Evolutionary conservation across 2,797 vertebrate genomes (phyloP).

Genomic region (Avahi laniger): DNA sequence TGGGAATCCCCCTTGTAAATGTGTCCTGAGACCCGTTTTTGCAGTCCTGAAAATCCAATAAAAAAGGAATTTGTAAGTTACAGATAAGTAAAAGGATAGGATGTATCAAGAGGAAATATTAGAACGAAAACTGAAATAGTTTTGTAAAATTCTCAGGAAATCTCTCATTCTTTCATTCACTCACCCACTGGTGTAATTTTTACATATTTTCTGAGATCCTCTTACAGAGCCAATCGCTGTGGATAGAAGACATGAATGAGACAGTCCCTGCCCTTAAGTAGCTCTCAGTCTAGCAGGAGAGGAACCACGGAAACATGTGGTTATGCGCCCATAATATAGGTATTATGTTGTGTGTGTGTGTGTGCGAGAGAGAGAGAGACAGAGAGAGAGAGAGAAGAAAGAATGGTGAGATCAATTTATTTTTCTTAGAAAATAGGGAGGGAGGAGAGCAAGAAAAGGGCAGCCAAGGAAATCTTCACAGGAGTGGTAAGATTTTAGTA

Average conservation of each 20-base stretch:
- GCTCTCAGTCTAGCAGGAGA: not conserved
- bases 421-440: not conserved
- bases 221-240: not conserved
- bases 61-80: conserved; percentile 22
- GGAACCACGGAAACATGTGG: not conserved
- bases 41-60: not conserved
- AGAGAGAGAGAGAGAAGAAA: not conserved
- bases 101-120: not conserved
- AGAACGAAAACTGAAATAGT: not conserved
- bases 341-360: not conserved
- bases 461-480: not conserved
- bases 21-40: conserved; percentile 9
- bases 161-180: not conserved
- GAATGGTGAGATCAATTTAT: not conserved
- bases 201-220: not conserved
- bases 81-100: conserved; percentile 43
- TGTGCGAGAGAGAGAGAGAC: not conserved
- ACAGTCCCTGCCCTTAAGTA: not conserved
- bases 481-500: not conserved
- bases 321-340: not conserved
- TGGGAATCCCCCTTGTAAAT: not conserved
- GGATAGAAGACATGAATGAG: not conserved
- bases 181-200: not conserved
- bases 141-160: not conserved
- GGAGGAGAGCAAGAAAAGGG: not conserved